Percentiles rank a stretch among this genome's conserved stretches.
Evolutionary conservation across 2,113 vertebrate species (phyloP).

Genomic region (Callithrix jacchus): DNA sequence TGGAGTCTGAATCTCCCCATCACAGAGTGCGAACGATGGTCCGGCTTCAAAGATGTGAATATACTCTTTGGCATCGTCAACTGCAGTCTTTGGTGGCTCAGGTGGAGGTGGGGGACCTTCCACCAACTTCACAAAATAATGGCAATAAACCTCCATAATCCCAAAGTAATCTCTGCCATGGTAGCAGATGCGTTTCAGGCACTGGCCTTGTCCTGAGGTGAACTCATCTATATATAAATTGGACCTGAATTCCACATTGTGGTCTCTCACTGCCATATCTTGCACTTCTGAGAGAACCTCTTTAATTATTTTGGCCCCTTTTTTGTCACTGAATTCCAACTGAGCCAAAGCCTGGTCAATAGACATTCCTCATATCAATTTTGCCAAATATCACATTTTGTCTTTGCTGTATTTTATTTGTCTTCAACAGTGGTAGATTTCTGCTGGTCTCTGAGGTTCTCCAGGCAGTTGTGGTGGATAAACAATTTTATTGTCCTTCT

Average conservation of each 20-base stretch:
- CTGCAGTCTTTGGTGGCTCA: conserved; percentile 83
- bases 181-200: conserved; percentile 92
- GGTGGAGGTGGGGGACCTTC: conserved; percentile 92
- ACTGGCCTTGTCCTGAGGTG: conserved; percentile 88
- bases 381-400: conserved; percentile 99
- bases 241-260: conserved; percentile 93
- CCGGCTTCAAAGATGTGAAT: conserved; percentile 89
- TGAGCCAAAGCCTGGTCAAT: conserved; percentile 85
- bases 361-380: conserved; percentile 89
- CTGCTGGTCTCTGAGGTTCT: conserved; percentile 92
- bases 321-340: conserved; percentile 92
- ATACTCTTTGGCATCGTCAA: conserved; percentile 92
- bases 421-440: conserved; percentile 92
- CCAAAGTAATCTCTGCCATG: conserved; percentile 93
- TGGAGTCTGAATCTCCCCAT: background rate
- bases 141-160: conserved; percentile 94
- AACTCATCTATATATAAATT: conserved; percentile 93
- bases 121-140: conserved; percentile 97
- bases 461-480: conserved; percentile 92
- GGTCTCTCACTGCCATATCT: conserved; percentile 92
- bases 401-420: conserved; percentile 98
- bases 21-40: conserved; percentile 91
- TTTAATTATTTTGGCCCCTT: conserved; percentile 90
- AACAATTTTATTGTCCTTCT: conserved; percentile 89
- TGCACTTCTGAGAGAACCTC: conserved; percentile 95